These are phyloP conservation scores for Eospalax fontanierii DNA, from an alignment of 2,797 vertebrate genomes.

Conservation along the genomic window DNA sequence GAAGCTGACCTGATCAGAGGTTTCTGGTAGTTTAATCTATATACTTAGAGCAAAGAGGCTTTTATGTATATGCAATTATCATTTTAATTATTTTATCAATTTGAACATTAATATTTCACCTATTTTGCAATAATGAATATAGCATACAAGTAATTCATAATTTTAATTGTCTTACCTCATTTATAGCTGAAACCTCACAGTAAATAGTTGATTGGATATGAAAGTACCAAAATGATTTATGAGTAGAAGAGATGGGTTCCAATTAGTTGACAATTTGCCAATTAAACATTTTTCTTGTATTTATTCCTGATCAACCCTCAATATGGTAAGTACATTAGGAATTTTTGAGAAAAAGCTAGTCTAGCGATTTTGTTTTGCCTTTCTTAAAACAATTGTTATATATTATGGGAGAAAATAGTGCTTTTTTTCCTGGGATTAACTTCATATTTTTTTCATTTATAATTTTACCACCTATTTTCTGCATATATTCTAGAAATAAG, in stretches of 20 bases:
- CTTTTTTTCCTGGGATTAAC: constrained; percentile 48
- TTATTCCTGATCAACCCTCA: constrained; percentile 32
- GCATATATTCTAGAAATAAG: too few species aligned
- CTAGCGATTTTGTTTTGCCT: constrained; percentile 21
- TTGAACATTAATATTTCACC: constrained; percentile 62
- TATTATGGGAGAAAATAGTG: not conserved
- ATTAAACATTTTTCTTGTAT: constrained; percentile 63
- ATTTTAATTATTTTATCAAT: constrained; percentile 74
- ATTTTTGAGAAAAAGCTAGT: not conserved
- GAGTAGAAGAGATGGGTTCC: constrained; percentile 19
- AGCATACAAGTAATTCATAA: constrained; percentile 54
- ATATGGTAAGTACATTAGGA: not conserved
- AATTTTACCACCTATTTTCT: constrained; percentile 20
- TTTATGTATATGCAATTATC: constrained; percentile 64
- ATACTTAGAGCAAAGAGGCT: constrained; percentile 29
- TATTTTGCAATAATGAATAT: constrained; percentile 64
- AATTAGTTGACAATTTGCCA: constrained; percentile 63
- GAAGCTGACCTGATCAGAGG: constrained; percentile 2
- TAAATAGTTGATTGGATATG: constrained; percentile 65
- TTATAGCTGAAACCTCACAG: constrained; percentile 57
- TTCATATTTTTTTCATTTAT: constrained; percentile 47
- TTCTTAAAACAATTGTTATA: not conserved
- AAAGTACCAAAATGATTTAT: constrained; percentile 67
- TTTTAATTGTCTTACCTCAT: constrained; percentile 68
- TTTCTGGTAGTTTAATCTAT: constrained; percentile 50